Evolutionary conservation across 2,888 invertebrate species (phyloP), one percentile per base, ranked within the genome.

Genomic region (Ichneumon xanthorius): DNA sequence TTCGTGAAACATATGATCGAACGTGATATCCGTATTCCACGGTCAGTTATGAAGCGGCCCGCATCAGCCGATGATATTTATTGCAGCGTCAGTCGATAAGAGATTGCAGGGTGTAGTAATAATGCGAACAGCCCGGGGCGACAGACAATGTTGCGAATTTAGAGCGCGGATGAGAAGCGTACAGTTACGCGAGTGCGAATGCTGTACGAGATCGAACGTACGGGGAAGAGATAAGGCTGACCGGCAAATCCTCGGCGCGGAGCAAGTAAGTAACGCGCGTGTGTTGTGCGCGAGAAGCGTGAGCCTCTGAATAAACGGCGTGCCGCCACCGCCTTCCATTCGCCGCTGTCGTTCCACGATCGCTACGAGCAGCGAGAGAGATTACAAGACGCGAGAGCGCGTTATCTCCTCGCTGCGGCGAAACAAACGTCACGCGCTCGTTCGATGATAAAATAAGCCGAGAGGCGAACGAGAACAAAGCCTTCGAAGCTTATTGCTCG

Each of bases 331-430:
- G 58, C 50, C 68, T 75, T 73, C 58, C 26, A 58, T 26, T 58
- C 61, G 81, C 50, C 73, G 63, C 48, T 65, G 40, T 40, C 40
- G 53, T 77, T 14, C 33, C 65, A 40, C 26, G 67, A 78, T 80
- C 77, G 73, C 53, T 70, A 71, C 58, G 67, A 75, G 81, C 86
- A 80, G 70, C 55, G 68, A 82, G 84, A 82, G 84, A 86, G 86
- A 88, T 88, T 84, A 87, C 76, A 75, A 81, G 70, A 80, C 77
- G 75, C 37, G 55, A 80, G 22, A 61, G 75, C 50, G 61, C 81
- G 81, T 84, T 84, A 81, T 84, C 84, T 81, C 45, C 45, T 53
- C 68, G 19, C 22, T 67, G 22, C 50, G 45, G 78, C 68, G 81
- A 78, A 77, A 78, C 63, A 53, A 72, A n/a, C 45, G 68, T 73